A percentile compares a stretch with the other conserved stretches of the same genome.
These are phyloP conservation scores for Ictalurus furcatus DNA, from an alignment of 2,113 vertebrate genomes.

Conservation along the genomic window DNA sequence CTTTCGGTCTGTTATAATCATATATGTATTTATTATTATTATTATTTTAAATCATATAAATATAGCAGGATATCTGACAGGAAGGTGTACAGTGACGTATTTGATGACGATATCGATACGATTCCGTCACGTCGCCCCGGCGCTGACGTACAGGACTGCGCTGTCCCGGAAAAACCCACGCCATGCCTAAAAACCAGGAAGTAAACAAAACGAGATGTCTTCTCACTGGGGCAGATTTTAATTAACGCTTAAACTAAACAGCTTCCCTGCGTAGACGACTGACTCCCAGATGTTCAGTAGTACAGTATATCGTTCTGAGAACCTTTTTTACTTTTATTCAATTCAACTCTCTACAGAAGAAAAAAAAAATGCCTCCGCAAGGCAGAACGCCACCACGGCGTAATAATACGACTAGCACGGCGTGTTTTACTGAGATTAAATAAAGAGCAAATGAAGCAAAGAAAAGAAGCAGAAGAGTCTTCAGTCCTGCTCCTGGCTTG, in stretches of 20 bases:
- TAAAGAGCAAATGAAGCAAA: background rate
- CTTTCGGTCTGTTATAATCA: background rate
- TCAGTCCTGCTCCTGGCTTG: slow-evolving; percentile 15
- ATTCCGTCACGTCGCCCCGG: background rate
- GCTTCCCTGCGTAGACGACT: background rate
- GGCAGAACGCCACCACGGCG: background rate
- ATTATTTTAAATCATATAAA: too few relatives aligned
- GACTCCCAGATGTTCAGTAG: background rate
- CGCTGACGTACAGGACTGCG: background rate
- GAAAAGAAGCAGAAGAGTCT: slow-evolving; percentile 5
- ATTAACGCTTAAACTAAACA: background rate
- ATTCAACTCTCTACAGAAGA: too few relatives aligned
- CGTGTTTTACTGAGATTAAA: slow-evolving; percentile 15
- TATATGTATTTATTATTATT: background rate
- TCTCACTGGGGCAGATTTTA: background rate
- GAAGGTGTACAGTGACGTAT: background rate
- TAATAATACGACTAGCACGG: too few relatives aligned
- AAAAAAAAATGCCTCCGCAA: background rate
- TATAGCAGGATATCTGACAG: background rate
- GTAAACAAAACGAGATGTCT: background rate
- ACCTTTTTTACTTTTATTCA: slow-evolving; percentile 10
- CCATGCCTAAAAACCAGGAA: background rate
- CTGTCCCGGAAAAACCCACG: background rate
- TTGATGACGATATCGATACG: background rate
- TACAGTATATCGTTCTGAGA: background rate